Base-by-base conservation (phyloP, 1,140 invertebrate genomes). In the Atta colombica region DNA sequence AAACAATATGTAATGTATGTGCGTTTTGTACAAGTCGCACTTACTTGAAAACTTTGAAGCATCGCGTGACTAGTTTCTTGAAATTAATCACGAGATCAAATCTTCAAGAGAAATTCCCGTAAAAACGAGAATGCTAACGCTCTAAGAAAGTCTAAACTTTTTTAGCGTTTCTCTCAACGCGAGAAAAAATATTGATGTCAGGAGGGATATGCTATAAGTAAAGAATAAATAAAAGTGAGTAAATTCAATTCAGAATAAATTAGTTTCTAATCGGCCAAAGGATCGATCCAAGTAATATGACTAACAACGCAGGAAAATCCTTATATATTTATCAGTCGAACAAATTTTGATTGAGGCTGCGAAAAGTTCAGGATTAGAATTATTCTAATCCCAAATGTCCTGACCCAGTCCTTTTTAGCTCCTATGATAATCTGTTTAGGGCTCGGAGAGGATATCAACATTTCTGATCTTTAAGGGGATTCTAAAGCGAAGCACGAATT, bases 1-100 rank as follows among this genome's bases (percentile, higher is more conserved):
- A 51, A 81, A 82, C 55, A 84, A 74, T 84, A 75, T 39, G 35
- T 84, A 84, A 75, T 39, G 35, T 84, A 84, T 10, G 69, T 74
- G 55, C 25, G 55, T 84, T 61, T 28, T 61, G 39, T 49, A 31
- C 55, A 63, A 53, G 25, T 82, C 66, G 21, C 25, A 72, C 21
- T 69, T 55, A 65, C 28, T n/a, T 60, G 66, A 74, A 72, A 82
- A 82, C 55, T 82, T 82, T 18, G 21, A 53, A 45, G 49, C 55
- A 31, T 61, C 25, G 25, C 69, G 25, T 21, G 21, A 21, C 21
- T 21, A 21, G 21, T 21, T 21, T 21, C 21, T 21, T 21, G 39
- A 61, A 72, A 82, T 68, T 82, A 49, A 25, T 81, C 49, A 81
- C 68, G 78, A 39, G 53, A 82, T 74, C 55, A 69, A 61, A 82